These are phyloP conservation scores for Sarcophaga caerulescens DNA, from an alignment of 2,888 invertebrate genomes.

Conservation along the genomic window DNA sequence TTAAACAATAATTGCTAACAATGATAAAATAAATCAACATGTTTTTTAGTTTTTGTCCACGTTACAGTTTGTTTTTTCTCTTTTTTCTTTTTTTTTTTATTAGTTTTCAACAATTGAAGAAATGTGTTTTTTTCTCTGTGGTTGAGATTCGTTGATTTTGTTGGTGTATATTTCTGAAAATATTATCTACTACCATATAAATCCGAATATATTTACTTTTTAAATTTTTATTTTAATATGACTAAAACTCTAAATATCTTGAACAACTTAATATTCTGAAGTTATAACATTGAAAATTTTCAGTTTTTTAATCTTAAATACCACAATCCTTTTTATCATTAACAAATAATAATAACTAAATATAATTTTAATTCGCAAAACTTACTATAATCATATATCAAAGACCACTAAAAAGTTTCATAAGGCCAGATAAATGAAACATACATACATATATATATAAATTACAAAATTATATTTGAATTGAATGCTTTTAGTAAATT, in stretches of 20 bases:
- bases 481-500: constrained; percentile 45
- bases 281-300: too few relatives aligned
- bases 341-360: not conserved
- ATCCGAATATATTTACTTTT: too few relatives aligned
- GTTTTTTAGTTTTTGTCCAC: not conserved
- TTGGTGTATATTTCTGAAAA: too few relatives aligned
- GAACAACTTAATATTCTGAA: too few relatives aligned
- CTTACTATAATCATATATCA: not conserved
- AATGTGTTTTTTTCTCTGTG: not conserved
- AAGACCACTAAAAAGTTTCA: not conserved
- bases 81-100: constrained; percentile 6
- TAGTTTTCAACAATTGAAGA: not conserved
- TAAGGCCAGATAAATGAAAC: not conserved
- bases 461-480: not conserved
- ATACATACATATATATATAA: not conserved
- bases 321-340: not conserved
- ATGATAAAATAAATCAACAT: constrained; percentile 24
- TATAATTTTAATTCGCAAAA: not conserved
- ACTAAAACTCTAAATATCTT: too few relatives aligned
- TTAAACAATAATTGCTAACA: constrained; percentile 28
- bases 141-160: constrained; percentile 4
- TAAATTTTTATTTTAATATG: too few relatives aligned
- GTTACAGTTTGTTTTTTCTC: constrained; percentile 4
- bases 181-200: too few relatives aligned
- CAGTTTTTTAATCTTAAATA: too few relatives aligned